phyloP scores from a whole-genome alignment of 2,888 invertebrate genomes.

The Mythimna lalbum region DNA sequence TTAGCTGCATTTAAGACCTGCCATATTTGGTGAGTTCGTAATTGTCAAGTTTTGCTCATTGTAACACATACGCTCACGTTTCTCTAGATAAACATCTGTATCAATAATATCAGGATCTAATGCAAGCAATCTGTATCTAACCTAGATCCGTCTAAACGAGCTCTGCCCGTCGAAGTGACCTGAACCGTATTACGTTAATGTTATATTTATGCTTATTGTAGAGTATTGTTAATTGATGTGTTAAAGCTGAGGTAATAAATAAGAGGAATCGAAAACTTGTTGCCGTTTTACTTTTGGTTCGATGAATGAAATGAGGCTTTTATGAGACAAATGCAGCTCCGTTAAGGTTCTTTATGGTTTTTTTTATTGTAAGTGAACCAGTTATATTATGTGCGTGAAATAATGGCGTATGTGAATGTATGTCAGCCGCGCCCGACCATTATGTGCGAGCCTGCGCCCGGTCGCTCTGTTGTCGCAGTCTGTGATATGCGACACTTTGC shows the following conservation, averaged over 20 bases:
- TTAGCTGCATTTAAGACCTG: slow-evolving; percentile 16
- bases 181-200: slow-evolving; percentile 74
- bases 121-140: slow-evolving; percentile 32
- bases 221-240: slow-evolving; percentile 78
- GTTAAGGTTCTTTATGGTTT: slow-evolving; percentile 27
- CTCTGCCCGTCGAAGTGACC: slow-evolving; percentile 73
- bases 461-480: slow-evolving; percentile 28
- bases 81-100: slow-evolving; percentile 35
- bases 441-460: slow-evolving; percentile 60
- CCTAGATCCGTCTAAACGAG: slow-evolving; percentile 71
- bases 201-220: slow-evolving; percentile 73
- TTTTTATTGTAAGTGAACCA: slow-evolving; percentile 61
- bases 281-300: slow-evolving; percentile 52
- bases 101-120: slow-evolving; percentile 44
- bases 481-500: slow-evolving; percentile 36
- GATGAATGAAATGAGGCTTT: slow-evolving; percentile 24
- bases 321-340: slow-evolving; percentile 26
- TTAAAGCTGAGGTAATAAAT: slow-evolving; percentile 88
- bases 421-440: slow-evolving; percentile 74
- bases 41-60: slow-evolving; percentile 35
- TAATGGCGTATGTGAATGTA: slow-evolving; percentile 70
- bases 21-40: slow-evolving; percentile 33
- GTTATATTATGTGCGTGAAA: slow-evolving; percentile 58
- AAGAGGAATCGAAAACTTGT: slow-evolving; percentile 81
- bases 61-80: slow-evolving; percentile 28